phyloP scores from a whole-genome alignment of 2,797 vertebrate species.

The Helarctos malayanus region DNA sequence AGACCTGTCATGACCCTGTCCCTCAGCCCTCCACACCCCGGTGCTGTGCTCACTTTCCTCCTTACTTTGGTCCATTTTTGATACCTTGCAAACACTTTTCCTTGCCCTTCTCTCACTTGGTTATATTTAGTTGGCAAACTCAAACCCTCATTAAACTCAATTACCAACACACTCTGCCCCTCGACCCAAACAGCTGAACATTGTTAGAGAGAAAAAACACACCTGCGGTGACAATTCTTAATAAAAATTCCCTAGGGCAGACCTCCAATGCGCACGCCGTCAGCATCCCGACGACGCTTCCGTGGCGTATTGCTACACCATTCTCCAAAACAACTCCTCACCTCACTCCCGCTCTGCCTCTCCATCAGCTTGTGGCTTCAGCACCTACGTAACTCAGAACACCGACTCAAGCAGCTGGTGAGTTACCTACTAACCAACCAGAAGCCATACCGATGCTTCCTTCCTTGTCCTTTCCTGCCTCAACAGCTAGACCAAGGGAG shows the following conservation, averaged over 20 bases:
- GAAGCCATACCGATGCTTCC: background rate
- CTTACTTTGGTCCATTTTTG: background rate
- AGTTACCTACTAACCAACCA: background rate
- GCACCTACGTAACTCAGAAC: background rate
- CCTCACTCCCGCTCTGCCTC: background rate
- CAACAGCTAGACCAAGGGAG: background rate
- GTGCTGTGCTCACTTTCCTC: background rate
- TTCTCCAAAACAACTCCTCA: background rate
- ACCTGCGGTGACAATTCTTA: background rate
- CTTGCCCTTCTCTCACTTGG: background rate
- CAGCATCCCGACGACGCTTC: background rate
- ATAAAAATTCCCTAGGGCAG: background rate
- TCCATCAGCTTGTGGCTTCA: background rate
- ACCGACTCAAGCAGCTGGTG: background rate
- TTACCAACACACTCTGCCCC: background rate
- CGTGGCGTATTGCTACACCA: background rate
- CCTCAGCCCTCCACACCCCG: background rate
- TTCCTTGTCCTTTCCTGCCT: background rate
- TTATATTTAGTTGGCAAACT: background rate
- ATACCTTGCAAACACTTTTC: background rate
- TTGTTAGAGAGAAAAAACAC: background rate
- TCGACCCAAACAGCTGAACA: background rate
- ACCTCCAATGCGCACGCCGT: background rate
- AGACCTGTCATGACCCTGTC: background rate
- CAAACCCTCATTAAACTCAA: background rate